phyloP scores from a whole-genome alignment of 1,140 invertebrate species.

The Periplaneta americana region DNA sequence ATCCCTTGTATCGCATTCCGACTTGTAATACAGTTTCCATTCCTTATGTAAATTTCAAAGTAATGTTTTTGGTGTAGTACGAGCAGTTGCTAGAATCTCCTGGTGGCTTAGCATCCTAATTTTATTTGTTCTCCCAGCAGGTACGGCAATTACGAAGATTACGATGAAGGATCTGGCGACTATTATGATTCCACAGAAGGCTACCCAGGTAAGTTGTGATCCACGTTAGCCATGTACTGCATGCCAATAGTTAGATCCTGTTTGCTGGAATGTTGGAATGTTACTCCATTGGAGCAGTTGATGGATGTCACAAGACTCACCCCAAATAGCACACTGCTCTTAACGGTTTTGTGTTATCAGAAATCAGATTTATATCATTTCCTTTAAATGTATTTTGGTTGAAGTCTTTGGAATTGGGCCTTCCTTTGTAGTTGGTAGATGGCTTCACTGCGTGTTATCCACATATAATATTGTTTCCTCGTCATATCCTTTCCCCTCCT shows the following conservation, averaged over 20 bases:
- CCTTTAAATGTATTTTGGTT: not conserved
- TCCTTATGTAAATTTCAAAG: too few relatives aligned
- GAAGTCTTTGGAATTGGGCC: not conserved
- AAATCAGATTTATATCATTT: not conserved
- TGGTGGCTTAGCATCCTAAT: too few relatives aligned
- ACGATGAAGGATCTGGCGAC: conserved; percentile 10
- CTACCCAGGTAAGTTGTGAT: conserved; percentile 18
- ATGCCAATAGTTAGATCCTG: not conserved
- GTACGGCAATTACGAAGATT: conserved; percentile 17
- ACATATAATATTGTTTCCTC: not conserved
- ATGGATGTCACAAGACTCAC: too few relatives aligned
- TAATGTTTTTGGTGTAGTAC: too few relatives aligned
- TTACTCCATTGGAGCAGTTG: too few relatives aligned
- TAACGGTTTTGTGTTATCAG: too few relatives aligned
- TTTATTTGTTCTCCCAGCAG: not conserved
- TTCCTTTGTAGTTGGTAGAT: not conserved
- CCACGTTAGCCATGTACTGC: conserved; percentile 1
- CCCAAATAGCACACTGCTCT: too few relatives aligned
- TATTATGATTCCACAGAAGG: conserved; percentile 16
- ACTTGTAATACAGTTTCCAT: too few relatives aligned
- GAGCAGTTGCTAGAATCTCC: too few relatives aligned
- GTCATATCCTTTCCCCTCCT: not conserved
- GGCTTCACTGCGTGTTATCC: not conserved
- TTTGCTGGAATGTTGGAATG: not conserved
- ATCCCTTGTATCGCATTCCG: too few relatives aligned